Base-by-base conservation (phyloP, 2,888 invertebrate species). In the Prostheceraeus crozeri region DNA sequence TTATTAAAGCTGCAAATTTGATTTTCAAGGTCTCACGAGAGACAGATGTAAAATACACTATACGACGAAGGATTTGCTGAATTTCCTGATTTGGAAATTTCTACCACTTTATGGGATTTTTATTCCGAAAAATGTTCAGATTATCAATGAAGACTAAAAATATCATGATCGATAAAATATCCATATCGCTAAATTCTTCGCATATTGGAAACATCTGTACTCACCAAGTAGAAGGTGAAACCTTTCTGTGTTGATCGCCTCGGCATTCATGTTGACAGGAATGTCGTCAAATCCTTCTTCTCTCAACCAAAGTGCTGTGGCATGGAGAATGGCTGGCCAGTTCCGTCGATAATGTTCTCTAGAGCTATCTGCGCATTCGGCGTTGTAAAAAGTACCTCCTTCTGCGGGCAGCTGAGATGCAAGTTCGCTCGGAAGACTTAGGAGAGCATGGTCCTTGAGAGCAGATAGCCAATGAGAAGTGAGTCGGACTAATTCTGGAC, bases 341-440 rank as follows among this genome's bases (percentile, higher is more conserved):
- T 89, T 85, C 67, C 84, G 82, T 19, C 83, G 82, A 77, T 98
- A 98, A 76, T 94, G 90, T 14, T 85, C 84, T 52, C 91, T 83
- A 1, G 93, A 89, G 8, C 85, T 85, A 45, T 94, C 93, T 69
- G 89, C 88, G 0, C 93, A 91, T 71, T 96, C 94, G 27, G 88
- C 87, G 0, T 90, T 90, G 77, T 94, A 98, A 78, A 98, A 98
- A 14, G 96, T 89, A 2, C 96, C 96, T 54, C 94, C 96, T 53
- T 76, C 75, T 33, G 71, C 61, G 19, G 76, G 76, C 60, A 98
- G 80, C 74, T 96, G 94, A 11, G 2, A 14, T 10, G 60, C n/a
- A 3, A 61, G 28, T 10, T 61, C 60, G 66, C 69, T 63, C 11
- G 94, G 94, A 65, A 96, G 80, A 60, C 91, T 86, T 40, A 96